Evolutionary conservation across 2,113 vertebrate species (phyloP).

Genomic region (Tupaia chinensis): DNA sequence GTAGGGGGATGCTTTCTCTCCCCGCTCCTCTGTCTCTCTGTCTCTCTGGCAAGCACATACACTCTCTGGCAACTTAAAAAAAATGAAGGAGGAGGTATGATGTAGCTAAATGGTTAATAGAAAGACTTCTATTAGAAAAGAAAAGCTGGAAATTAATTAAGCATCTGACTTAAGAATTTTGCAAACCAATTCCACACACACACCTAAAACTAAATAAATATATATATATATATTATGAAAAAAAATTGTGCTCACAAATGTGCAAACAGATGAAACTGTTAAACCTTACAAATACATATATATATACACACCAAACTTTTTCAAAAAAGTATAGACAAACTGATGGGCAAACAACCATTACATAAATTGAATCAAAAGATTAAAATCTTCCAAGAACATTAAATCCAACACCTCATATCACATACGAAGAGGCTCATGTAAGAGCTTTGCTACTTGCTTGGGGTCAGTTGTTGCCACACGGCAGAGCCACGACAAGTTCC

Average conservation of each 20-base stretch:
- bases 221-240: neutral
- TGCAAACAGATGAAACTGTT: neutral
- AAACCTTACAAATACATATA: neutral
- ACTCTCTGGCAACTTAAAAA: too few relatives aligned
- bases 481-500: neutral
- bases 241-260: neutral
- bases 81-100: neutral
- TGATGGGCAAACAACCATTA: neutral
- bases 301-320: neutral
- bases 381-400: neutral
- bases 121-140: neutral
- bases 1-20: too few relatives aligned
- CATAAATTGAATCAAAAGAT: neutral
- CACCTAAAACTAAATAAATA: neutral
- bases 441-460: neutral
- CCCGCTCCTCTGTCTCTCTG: too few relatives aligned
- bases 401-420: neutral
- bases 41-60: too few relatives aligned
- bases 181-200: neutral
- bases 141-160: constrained; percentile 4
- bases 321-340: constrained; percentile 23
- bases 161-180: neutral
- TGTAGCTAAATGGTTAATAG: neutral
- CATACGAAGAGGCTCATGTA: neutral
- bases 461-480: neutral